phyloP scores from a whole-genome alignment of 1,140 invertebrate genomes.

The Drosophila pseudoananassae region DNA sequence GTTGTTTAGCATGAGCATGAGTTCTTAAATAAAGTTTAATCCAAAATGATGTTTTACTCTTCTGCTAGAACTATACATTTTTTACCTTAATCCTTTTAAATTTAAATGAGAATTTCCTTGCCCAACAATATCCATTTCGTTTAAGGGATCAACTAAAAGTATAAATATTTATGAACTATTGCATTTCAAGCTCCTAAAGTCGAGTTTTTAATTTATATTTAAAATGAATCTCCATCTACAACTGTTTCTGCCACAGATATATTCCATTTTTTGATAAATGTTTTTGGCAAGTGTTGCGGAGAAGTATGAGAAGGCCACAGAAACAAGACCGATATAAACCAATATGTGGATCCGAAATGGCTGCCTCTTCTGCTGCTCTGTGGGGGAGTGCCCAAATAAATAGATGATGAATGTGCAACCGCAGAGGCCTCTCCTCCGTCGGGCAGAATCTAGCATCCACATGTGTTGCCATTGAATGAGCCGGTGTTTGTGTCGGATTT shows the following conservation, averaged over 20 bases:
- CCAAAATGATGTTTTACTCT: neutral
- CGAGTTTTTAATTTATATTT: neutral
- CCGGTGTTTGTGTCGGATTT: conserved; percentile 65
- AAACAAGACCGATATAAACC: conserved; percentile 25
- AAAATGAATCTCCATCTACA: neutral
- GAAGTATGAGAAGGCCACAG: conserved; percentile 5
- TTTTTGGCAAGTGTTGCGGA: conserved; percentile 2
- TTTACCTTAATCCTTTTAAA: too few relatives aligned
- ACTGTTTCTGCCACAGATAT: neutral
- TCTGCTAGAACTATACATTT: too few relatives aligned
- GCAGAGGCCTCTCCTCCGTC: conserved; percentile 43
- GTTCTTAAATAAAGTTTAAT: too few relatives aligned
- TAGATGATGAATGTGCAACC: conserved; percentile 65
- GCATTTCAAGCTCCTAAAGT: too few relatives aligned
- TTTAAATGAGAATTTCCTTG: too few relatives aligned
- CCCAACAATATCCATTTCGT: too few relatives aligned
- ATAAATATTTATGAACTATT: neutral
- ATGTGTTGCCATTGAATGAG: conserved; percentile 8
- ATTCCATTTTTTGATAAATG: conserved; percentile 1
- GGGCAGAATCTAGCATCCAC: neutral
- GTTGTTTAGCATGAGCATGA: too few relatives aligned
- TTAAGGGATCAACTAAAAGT: neutral
- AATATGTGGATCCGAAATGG: neutral
- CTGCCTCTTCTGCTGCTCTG: neutral
- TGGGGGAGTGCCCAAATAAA: conserved; percentile 44